Base-by-base conservation (phyloP, 2,797 vertebrate species). In the Eulemur rubriventer region DNA sequence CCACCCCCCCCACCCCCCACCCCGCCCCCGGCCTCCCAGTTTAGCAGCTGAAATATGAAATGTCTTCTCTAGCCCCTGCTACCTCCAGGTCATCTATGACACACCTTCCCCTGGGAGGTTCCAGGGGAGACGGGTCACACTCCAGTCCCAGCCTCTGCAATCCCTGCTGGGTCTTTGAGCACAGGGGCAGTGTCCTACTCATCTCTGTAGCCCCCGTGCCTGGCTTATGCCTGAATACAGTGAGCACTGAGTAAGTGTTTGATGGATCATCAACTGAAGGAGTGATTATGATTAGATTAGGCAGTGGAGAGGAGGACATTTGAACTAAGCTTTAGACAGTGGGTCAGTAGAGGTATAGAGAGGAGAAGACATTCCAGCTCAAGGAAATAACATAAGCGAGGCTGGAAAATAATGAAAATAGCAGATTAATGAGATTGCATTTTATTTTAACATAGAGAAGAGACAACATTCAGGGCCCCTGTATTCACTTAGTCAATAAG, bases 391-490 rank as follows among this genome's bases (percentile, higher is more conserved):
- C 4, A 20, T 48, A 30, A 87, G 17, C 13, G 30, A 38, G 20
- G n/a, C 50, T 35, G 33, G 22, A 12, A 38, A 85, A 38, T 43
- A 78, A 43, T 26, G 10, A 76, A 91, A 82, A 17, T 41, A 33
- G 10, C 76, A 59, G 50, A 46, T 65, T 69, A 48, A 59, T 52
- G 76, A 17, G 35, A 75, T 78, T 83, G 73, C 1, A 41, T 88
- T 78, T 65, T 79, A 63, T 57, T 84, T 81, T 76, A 72, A 76
- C 20, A 67, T 17, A 84, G 30, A 88, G 82, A n/a, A 57, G 33
- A 43, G 38, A 75, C 76, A 73, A 13, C 57, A 52, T 41, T 61
- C 28, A 55, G 20, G 41, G 2, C 69, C 33, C 2, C 18, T 81
- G 87, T 33, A 46, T 61, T 63, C 12, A 83, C 48, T 33, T 90